Evolutionary conservation across 2,113 vertebrate species (phyloP), one percentile per base, ranked within the genome.

Genomic region (Cervus canadensis): DNA sequence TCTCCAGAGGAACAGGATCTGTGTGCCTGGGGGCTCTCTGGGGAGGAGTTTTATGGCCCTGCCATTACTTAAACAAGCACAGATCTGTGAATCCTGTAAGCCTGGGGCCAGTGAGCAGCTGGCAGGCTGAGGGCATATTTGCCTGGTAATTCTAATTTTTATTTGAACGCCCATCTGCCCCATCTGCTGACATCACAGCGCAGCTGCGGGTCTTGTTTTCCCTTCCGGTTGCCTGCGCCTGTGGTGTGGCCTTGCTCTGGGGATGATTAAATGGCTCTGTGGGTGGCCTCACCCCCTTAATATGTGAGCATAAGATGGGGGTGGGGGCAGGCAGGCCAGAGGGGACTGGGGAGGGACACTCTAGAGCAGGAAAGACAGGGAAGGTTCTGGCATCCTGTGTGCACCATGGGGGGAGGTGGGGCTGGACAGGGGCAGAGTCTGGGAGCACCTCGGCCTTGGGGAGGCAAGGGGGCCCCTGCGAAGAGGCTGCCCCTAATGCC

Each of bases 91-190:
- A 67, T 2, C 1, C 98, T 92, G 94, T 56, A 52, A 94, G 76
- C 19, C 50, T 10, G 76, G 96, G 96, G 67, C 56, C 90, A 67
- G 98, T 1, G 92, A 97, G 96, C 98, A 98, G 98, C 98, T 98
- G 98, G 95, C 95, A 93, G 95, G 98, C 25, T 2, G 8, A 94
- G 79, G 89, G 83, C 96, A 87, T 86, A 89, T 98, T 98, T 98
- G 97, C 82, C 95, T 91, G 96, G 98, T 97, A 97, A 98, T 98
- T 98, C 98, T 98, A 87, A 96, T 98, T 98, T 89, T 89, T 94
- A 95, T 98, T 98, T 97, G 96, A 97, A 93, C 85, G 87, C 97
- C 96, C 95, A 97, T 98, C 98, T 2, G 91, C 89, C 91, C 88
- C 21, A 43, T 90, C 67, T 90, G 45, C 91, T 67, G 97, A 83